Base-by-base conservation (phyloP, 2,797 vertebrate genomes). In the Ptychobarbus kaznakovi region DNA sequence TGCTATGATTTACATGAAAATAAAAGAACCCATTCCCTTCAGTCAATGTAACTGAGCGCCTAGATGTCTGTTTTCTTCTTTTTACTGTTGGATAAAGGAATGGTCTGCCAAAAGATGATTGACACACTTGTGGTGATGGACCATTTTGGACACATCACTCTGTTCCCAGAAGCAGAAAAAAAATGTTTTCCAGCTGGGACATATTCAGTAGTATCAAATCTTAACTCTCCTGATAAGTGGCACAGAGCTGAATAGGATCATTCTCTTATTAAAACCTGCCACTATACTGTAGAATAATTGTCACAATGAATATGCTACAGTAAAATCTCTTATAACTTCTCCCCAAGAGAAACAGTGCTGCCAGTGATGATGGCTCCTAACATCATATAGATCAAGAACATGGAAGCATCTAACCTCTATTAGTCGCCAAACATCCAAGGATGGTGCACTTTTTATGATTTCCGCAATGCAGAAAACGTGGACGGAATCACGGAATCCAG, bases 261-360 rank as follows among this genome's bases (percentile, higher is more conserved):
- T 53, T 51, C n/a, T 66, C 32, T 75, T 83, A 38, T 53, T 76
- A 53, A 42, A 83, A 66, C 22, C 72, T 38, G 42, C 20, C 82
- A 68, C 35, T 53, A 68, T 42, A 68, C 10, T 40, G 58, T 13
- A 53, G 1, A 65, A 12, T 51, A 12, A 75, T 53, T 82, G 13
- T 74, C 8, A 75, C 70, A 74, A 51, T 18, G 13, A 58, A 15
- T 73, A 44, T 12, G 38, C 12, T 58, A n/a, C 44, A 73, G 69
- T 63, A 82, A 73, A 61, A 63, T 61, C 16, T 32, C n/a, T 44
- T 72, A 16, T 42, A 16, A 32, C 38, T 51, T n/a, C 35, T 58
- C 40, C 12, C 40, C 28, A 73, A 1, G 40, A 63, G 40, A 35
- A 25, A 82, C 35, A 61, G 53, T 9, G 38, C 66, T 56, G 8